Evolutionary conservation across 2,113 vertebrate species (phyloP).

Genomic region (Piprites chloris): DNA sequence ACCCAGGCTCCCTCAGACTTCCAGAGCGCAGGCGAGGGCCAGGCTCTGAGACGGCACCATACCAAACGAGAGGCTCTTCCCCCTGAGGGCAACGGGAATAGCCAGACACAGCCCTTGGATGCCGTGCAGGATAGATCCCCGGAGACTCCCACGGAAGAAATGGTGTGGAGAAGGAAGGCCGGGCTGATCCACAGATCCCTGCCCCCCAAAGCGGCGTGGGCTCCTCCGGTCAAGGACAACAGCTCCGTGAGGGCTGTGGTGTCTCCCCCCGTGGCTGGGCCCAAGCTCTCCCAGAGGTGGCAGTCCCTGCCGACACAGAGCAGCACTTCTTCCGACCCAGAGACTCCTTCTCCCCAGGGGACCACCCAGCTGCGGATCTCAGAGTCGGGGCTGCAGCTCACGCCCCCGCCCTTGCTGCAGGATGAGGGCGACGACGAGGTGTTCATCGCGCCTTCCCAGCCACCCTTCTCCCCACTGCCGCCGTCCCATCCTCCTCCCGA

Average conservation of each 20-base stretch:
- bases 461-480: not conserved
- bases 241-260: not conserved
- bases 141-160: slow-evolving; percentile 53
- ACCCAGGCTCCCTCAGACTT: not conserved
- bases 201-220: slow-evolving; percentile 21
- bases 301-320: slow-evolving; percentile 18
- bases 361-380: slow-evolving; percentile 79
- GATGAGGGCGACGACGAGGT: slow-evolving; percentile 84
- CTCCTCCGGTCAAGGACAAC: not conserved
- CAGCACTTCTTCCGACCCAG: slow-evolving; percentile 65
- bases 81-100: not conserved
- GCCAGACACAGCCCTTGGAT: not conserved
- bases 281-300: slow-evolving; percentile 14
- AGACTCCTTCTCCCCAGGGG: slow-evolving; percentile 25
- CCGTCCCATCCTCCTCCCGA: slow-evolving; percentile 20
- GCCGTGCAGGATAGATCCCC: slow-evolving; percentile 7
- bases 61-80: not conserved
- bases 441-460: slow-evolving; percentile 72
- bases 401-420: not conserved
- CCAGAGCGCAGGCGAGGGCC: not conserved
- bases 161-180: not conserved
- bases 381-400: slow-evolving; percentile 73
- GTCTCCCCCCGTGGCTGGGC: not conserved
- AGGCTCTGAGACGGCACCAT: not conserved
- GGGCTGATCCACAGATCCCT: slow-evolving; percentile 39